These are phyloP conservation scores for Daphoenositta chrysoptera DNA, from an alignment of 2,113 vertebrate species.

Conservation along the genomic window DNA sequence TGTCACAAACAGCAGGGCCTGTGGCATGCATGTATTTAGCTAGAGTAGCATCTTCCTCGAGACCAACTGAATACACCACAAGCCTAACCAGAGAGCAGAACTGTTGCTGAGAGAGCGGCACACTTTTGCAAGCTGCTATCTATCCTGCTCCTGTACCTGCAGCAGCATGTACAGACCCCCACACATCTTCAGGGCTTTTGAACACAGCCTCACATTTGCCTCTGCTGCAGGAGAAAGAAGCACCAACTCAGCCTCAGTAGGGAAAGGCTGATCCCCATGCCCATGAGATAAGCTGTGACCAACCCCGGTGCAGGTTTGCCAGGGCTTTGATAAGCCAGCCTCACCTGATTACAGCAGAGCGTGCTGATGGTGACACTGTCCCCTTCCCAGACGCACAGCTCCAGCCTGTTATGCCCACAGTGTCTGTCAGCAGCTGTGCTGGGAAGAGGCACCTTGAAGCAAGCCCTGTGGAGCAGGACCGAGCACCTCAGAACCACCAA, in stretches of 20 bases:
- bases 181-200: neutral
- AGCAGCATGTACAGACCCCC: fast-evolving
- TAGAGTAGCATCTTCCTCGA: neutral
- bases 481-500: neutral
- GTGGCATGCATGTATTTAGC: neutral
- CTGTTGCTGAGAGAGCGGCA: neutral
- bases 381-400: fast-evolving
- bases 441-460: neutral
- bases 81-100: neutral
- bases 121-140: neutral
- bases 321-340: neutral
- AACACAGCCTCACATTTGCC: neutral
- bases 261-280: neutral
- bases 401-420: fast-evolving
- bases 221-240: neutral
- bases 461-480: neutral
- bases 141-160: neutral
- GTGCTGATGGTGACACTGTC: neutral
- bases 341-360: neutral
- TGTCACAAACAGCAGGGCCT: neutral
- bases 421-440: neutral
- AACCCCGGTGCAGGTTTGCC: neutral
- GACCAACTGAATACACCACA: neutral
- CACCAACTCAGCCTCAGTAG: neutral
- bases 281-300: neutral